Evolutionary conservation across 1,140 invertebrate genomes (phyloP), one percentile per base, ranked within the genome.

Genomic region (Helicoverpa zea): DNA sequence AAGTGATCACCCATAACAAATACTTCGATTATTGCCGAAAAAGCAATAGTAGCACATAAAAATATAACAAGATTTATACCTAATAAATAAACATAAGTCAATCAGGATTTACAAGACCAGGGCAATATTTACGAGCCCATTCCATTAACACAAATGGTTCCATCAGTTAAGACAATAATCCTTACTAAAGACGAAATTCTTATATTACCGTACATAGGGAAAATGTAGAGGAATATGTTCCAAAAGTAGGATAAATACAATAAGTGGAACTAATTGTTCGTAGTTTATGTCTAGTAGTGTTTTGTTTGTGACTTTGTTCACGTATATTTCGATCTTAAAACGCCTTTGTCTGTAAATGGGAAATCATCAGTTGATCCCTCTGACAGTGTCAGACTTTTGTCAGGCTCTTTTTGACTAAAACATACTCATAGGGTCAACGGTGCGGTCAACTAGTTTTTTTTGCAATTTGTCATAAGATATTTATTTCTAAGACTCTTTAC

Each of bases 131-230:
- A 87, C 81, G 86, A 87, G 66, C 30, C 18, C 59, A 76, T 79
- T 87, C 86, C 84, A 87, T 87, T 87, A 86, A 83, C 83, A 78
- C 78, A 83, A 87, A 85, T 84, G 80, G 83, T 61, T 11, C 79
- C 72, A 82, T 87, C 81, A 82, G 85, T 75, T 83, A 87, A 80
- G 80, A 83, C 85, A 87, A 83, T 85, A 85, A 85, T 84, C 79
- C 66, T n/a, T 64, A 51, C 64, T 64, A 64, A 29, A 61, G 68
- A 75, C 74, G 72, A 80, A 66, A 72, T 82, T 73, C 80, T 74
- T 56, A 52, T 75, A 49, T 52, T 72, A 52, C 54, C 47, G 74
- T 30, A 23, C 23, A 80, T 47, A 54, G 47, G 77, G 43, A 70
- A 79, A 82, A 79, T 49, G 11, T 54, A 18, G n/a, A 18, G 2